These are phyloP conservation scores for Xiphophorus hellerii DNA, from an alignment of 2,113 vertebrate genomes.

Conservation along the genomic window DNA sequence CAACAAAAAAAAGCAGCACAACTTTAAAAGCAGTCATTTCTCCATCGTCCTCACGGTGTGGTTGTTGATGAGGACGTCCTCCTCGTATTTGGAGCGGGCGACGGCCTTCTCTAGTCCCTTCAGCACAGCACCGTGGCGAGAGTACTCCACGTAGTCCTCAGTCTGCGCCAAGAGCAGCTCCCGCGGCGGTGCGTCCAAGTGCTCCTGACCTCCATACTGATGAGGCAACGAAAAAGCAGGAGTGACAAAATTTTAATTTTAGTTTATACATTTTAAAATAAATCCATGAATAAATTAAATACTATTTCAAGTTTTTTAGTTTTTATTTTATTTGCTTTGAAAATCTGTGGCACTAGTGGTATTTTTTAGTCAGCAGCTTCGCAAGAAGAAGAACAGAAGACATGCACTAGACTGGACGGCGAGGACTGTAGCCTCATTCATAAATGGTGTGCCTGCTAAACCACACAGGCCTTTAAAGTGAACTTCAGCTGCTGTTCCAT, in stretches of 20 bases:
- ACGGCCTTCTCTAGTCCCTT: conserved; percentile 97
- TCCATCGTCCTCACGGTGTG: conserved; percentile 83
- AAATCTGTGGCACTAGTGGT: background rate
- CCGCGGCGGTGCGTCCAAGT: conserved; percentile 89
- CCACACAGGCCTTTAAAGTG: no score
- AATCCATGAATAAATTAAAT: background rate
- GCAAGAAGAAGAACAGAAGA: background rate
- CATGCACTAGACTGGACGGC: no score
- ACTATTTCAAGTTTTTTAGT: background rate
- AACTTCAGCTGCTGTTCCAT: no score
- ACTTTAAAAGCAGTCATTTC: background rate
- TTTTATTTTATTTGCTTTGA: background rate
- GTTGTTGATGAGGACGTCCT: conserved; percentile 94
- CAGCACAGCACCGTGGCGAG: conserved; percentile 93
- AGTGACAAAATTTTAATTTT: background rate
- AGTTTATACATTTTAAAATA: background rate
- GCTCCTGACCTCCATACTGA: conserved; percentile 95
- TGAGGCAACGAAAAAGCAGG: conserved; percentile 14
- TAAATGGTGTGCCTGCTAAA: no score
- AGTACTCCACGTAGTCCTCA: conserved; percentile 97
- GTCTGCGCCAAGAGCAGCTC: conserved; percentile 96
- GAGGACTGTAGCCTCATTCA: no score
- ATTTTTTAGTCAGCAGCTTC: no score
- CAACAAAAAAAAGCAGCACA: background rate
- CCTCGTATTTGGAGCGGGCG: conserved; percentile 95